Conservation (phyloP, 2,888 invertebrate species). For the Piscicola geometra region DNA sequence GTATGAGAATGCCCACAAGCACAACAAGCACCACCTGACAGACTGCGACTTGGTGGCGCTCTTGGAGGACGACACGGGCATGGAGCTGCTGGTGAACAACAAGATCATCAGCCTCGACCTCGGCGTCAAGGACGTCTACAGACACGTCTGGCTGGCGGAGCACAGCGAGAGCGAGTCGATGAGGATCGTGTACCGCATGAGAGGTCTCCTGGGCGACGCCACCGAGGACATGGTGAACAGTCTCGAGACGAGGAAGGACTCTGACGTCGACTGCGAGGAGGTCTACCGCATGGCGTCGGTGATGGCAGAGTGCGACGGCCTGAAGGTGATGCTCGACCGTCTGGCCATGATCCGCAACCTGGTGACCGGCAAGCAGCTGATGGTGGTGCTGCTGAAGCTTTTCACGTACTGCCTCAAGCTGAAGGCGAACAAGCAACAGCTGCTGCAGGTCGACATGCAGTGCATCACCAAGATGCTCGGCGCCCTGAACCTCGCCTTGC, state of each 20-base stretch:
- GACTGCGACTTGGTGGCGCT: conserved; percentile 97
- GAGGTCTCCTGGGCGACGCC: conserved; percentile 92
- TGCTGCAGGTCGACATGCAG: conserved; percentile 75
- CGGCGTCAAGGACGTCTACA: conserved; percentile 75
- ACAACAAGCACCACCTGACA: conserved; percentile 39
- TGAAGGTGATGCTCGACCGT: conserved; percentile 64
- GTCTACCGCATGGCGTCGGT: conserved; percentile 85
- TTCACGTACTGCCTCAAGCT: conserved; percentile 81
- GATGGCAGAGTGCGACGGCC: conserved; percentile 72
- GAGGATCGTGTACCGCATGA: conserved; percentile 95
- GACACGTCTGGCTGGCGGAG: conserved; percentile 59
- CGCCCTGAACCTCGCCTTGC: conserved; percentile 66
- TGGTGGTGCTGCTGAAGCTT: conserved; percentile 82
- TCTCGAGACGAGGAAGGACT: conserved; percentile 75
- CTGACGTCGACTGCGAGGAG: conserved; percentile 87
- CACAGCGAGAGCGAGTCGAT: conserved; percentile 80
- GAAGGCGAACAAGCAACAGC: conserved; percentile 77
- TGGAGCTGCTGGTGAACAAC: conserved; percentile 89
- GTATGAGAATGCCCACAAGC: no score
- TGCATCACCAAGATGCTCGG: conserved; percentile 59
- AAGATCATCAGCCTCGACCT: conserved; percentile 95
- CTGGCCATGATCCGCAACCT: conserved; percentile 78
- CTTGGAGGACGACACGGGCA: conserved; percentile 72
- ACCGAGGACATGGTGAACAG: conserved; percentile 98
- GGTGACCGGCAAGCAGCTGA: conserved; percentile 76